Percentiles rank a stretch among this genome's conserved stretches.
Evolutionary conservation across 2,888 invertebrate species (phyloP).

Genomic region (Plebejus melissa): DNA sequence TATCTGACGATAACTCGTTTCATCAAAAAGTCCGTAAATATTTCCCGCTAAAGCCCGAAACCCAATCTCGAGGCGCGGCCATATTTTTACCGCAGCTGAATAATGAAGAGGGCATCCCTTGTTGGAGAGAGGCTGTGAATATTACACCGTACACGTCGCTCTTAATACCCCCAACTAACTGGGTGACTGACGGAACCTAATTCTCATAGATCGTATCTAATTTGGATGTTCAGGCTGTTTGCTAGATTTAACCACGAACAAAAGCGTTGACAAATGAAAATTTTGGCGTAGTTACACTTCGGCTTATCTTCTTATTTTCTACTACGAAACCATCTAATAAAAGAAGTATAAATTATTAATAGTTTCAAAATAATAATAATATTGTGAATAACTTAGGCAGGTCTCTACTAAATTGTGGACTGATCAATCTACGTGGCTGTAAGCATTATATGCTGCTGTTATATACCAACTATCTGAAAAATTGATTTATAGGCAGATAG

Average conservation of each 20-base stretch:
- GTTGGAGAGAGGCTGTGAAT: background rate
- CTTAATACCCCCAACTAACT: background rate
- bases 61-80: background rate
- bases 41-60: background rate
- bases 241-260: background rate
- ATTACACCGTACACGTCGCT: background rate
- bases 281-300: too few relatives aligned
- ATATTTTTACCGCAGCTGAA: constrained; percentile 9
- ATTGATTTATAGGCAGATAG: too few relatives aligned
- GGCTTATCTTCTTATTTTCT: too few relatives aligned
- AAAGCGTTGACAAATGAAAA: too few relatives aligned
- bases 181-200: background rate
- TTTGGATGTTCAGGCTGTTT: background rate
- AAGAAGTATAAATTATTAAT: too few relatives aligned
- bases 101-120: constrained; percentile 4
- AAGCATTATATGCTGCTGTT: too few relatives aligned
- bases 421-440: too few relatives aligned
- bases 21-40: background rate
- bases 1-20: background rate
- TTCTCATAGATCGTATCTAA: background rate
- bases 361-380: too few relatives aligned
- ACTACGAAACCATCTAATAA: too few relatives aligned
- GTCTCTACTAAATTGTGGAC: too few relatives aligned
- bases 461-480: too few relatives aligned
- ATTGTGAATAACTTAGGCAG: too few relatives aligned